These are phyloP conservation scores for Caenorhabditis angaria DNA, from an alignment of 2,888 invertebrate species.

Conservation along the genomic window DNA sequence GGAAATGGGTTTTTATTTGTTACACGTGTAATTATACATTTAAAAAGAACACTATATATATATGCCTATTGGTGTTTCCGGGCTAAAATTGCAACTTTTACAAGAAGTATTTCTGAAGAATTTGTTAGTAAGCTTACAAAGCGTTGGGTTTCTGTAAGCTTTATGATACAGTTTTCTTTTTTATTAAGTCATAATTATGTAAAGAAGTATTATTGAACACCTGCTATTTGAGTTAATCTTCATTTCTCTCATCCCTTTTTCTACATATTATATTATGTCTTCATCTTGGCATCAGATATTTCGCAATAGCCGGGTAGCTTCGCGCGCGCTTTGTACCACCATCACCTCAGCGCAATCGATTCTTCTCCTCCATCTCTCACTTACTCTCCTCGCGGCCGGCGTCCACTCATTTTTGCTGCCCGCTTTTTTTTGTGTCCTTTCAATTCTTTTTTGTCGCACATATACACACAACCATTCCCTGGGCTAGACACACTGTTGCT, in stretches of 20 bases:
- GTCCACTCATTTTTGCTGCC: slow-evolving; percentile 4
- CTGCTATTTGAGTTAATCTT: no score
- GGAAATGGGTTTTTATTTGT: no score
- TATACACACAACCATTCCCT: neutral
- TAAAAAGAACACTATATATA: no score
- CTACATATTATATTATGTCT: neutral
- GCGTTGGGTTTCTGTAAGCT: no score
- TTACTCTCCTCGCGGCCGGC: neutral
- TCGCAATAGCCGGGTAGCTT: neutral
- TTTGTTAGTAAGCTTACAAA: no score
- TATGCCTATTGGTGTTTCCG: no score
- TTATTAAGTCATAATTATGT: no score
- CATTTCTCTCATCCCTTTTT: neutral
- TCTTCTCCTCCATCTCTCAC: neutral
- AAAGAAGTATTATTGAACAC: no score
- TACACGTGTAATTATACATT: no score
- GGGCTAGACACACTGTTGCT: neutral
- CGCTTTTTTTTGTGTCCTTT: slow-evolving; percentile 1
- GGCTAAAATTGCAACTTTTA: no score
- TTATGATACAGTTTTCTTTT: no score
- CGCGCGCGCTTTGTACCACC: slow-evolving; percentile 1
- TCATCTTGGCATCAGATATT: neutral
- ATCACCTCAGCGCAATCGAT: slow-evolving; percentile 4
- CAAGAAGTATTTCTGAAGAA: no score
- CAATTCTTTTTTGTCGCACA: neutral